Evolutionary conservation across 1,140 invertebrate genomes (phyloP).

Genomic region (Drosophila lowei): DNA sequence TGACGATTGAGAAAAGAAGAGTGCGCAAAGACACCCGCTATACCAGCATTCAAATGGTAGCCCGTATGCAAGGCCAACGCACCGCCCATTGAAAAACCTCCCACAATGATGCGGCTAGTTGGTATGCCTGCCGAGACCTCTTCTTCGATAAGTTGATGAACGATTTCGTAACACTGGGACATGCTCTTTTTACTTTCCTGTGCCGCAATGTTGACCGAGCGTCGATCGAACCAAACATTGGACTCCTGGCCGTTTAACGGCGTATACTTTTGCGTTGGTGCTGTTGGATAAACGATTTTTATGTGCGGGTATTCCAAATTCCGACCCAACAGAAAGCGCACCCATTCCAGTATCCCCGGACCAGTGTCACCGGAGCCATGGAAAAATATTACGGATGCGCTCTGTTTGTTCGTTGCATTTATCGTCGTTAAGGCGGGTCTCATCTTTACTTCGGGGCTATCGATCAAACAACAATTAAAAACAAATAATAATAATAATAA

Average conservation of each 20-base stretch:
- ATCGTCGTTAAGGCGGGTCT: conserved; percentile 13
- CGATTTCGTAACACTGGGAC: conserved; percentile 84
- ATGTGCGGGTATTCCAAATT: conserved; percentile 88
- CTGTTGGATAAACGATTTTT: conserved; percentile 88
- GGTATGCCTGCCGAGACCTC: conserved; percentile 87
- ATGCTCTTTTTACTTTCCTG: conserved; percentile 86
- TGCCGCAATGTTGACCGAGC: conserved; percentile 85
- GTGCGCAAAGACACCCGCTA: conserved; percentile 88
- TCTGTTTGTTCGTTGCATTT: conserved; percentile 71
- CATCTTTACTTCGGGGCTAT: conserved; percentile 17
- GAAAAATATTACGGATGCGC: conserved; percentile 85
- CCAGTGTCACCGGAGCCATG: conserved; percentile 87
- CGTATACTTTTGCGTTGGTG: conserved; percentile 87
- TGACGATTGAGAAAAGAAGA: conserved; percentile 89
- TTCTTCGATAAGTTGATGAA: conserved; percentile 86
- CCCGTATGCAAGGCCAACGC: conserved; percentile 87
- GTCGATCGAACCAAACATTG: conserved; percentile 89
- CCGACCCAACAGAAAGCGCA: conserved; percentile 85
- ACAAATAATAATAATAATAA: no score
- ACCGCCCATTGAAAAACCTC: conserved; percentile 92
- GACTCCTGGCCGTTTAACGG: conserved; percentile 86
- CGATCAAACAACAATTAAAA: no score
- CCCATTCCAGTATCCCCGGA: conserved; percentile 86
- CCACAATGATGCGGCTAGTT: conserved; percentile 87
- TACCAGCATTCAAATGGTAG: conserved; percentile 85